These are phyloP conservation scores for Bemisia tabaci DNA, from an alignment of 1,140 invertebrate genomes.

Conservation along the genomic window DNA sequence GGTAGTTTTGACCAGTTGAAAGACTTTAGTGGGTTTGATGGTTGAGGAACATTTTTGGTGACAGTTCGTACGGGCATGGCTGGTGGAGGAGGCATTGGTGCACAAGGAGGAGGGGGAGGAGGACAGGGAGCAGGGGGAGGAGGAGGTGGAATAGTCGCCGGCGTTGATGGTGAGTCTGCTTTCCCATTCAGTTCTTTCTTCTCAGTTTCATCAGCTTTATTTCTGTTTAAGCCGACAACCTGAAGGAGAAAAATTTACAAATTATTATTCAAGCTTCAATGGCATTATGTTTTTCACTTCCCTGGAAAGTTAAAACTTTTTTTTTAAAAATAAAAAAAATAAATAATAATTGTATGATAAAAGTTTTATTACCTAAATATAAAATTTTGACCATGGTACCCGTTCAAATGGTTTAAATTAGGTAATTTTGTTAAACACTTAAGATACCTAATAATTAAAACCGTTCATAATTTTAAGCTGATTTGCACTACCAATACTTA, in stretches of 20 bases:
- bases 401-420: too few species aligned
- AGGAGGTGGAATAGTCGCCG: constrained; percentile 40
- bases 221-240: constrained; percentile 21
- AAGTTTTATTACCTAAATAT: too few species aligned
- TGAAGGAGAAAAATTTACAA: constrained; percentile 14
- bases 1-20: constrained; percentile 96
- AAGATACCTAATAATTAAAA: too few species aligned
- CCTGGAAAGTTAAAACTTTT: too few species aligned
- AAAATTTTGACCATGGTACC: too few species aligned
- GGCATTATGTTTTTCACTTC: too few species aligned
- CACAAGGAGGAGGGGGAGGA: constrained; percentile 36
- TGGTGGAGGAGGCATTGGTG: constrained; percentile 40
- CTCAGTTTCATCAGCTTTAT: not conserved
- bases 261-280: too few species aligned
- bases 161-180: constrained; percentile 40
- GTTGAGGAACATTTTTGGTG: constrained; percentile 71
- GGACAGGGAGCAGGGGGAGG: constrained; percentile 36
- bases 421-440: too few species aligned
- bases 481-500: too few species aligned
- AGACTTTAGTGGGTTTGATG: constrained; percentile 82
- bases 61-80: constrained; percentile 35
- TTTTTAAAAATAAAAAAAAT: too few species aligned
- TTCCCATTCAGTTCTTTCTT: constrained; percentile 6
- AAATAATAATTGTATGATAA: too few species aligned
- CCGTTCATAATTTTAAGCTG: too few species aligned